Percentiles rank a stretch among this genome's conserved stretches.
Conservation (phyloP, 2,797 vertebrate species). For the Anguilla marmorata region DNA sequence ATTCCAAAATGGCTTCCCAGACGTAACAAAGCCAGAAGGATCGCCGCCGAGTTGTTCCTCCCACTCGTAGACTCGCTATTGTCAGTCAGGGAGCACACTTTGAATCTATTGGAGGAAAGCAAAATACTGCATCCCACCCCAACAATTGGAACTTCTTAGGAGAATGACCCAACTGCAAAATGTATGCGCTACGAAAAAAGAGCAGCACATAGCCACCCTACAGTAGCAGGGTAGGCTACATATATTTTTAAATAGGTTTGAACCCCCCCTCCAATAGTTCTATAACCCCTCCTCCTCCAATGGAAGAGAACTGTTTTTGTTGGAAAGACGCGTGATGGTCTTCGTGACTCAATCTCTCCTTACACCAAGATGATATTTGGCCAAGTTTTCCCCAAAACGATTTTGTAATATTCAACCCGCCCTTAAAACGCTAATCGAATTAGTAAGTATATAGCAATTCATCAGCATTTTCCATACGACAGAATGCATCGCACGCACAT, state of each 20-base stretch:
- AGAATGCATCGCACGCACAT: background rate
- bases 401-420: background rate
- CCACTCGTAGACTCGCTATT: slow-evolving; percentile 64
- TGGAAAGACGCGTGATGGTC: background rate
- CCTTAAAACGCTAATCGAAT: background rate
- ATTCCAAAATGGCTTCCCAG: slow-evolving; percentile 92
- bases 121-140: slow-evolving; percentile 38
- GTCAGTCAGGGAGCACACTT: slow-evolving; percentile 67
- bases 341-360: slow-evolving; percentile 5
- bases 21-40: slow-evolving; percentile 85
- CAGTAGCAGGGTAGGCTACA: background rate
- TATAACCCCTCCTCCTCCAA: background rate
- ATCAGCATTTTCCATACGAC: background rate
- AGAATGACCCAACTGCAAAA: slow-evolving; percentile 1
- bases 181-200: background rate
- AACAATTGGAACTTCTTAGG: slow-evolving; percentile 20
- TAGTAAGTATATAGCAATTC: background rate
- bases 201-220: background rate
- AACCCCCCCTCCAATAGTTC: background rate
- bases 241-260: background rate
- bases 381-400: background rate
- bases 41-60: slow-evolving; percentile 68
- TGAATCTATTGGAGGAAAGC: slow-evolving; percentile 71
- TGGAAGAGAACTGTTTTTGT: background rate
- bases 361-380: background rate